Percentiles rank a stretch among this genome's conserved stretches.
Conservation (phyloP, 2,113 vertebrate species). For the Xiphias gladius region DNA sequence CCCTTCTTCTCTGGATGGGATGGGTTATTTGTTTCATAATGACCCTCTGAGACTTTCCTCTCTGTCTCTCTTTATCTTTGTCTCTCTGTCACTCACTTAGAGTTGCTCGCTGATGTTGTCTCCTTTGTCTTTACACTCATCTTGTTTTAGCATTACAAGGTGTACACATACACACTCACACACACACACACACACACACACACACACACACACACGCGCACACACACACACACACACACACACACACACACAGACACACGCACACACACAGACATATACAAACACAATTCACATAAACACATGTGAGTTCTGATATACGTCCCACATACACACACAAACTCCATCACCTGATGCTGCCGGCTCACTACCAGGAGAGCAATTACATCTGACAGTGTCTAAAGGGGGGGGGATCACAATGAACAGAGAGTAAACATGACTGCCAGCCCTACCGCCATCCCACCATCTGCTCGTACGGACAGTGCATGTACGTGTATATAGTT, state of each 20-base stretch:
- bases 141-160: not conserved
- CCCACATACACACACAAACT: not conserved
- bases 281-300: not conserved
- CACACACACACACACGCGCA: not conserved
- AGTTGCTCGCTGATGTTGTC: not conserved
- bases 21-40: slow-evolving; percentile 49
- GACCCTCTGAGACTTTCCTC: slow-evolving; percentile 38
- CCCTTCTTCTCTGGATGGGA: slow-evolving; percentile 12
- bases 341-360: not conserved
- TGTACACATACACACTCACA: not conserved
- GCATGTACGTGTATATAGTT: not conserved
- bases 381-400: slow-evolving; percentile 15
- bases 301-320: slow-evolving; percentile 12
- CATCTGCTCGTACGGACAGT: slow-evolving; percentile 15
- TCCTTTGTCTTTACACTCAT: not conserved
- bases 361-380: slow-evolving; percentile 28
- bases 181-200: not conserved
- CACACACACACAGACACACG: not conserved
- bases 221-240: no score
- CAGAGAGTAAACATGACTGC: slow-evolving; percentile 33
- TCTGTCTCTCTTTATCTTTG: slow-evolving; percentile 23
- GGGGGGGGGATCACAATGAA: not conserved
- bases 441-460: slow-evolving; percentile 11
- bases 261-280: not conserved
- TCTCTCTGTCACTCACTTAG: slow-evolving; percentile 25